These are phyloP conservation scores for Limnephilus marmoratus DNA, from an alignment of 2,888 invertebrate genomes.

Conservation along the genomic window DNA sequence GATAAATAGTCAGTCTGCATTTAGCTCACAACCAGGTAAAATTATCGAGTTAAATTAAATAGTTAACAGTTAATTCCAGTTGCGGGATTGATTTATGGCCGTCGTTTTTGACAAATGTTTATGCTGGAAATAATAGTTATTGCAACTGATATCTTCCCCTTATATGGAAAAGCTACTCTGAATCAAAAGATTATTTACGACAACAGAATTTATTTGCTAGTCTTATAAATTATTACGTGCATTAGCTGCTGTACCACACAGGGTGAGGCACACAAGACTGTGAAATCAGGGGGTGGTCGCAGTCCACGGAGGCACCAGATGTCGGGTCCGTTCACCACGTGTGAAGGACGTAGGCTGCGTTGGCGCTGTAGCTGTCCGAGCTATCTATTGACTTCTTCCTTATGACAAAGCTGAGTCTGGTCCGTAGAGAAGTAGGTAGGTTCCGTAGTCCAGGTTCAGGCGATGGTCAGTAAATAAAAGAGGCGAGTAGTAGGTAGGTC, in stretches of 20 bases:
- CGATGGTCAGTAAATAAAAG: too few relatives aligned
- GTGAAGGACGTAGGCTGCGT: too few relatives aligned
- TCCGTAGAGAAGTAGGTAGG: too few relatives aligned
- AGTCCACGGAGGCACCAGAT: too few relatives aligned
- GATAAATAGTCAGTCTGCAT: background rate
- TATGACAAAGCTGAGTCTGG: too few relatives aligned
- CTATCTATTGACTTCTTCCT: too few relatives aligned
- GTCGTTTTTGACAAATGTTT: background rate
- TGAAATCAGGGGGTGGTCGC: too few relatives aligned
- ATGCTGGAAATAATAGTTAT: background rate
- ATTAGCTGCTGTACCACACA: background rate
- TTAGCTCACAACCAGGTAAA: background rate
- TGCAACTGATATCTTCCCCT: background rate
- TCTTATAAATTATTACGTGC: background rate
- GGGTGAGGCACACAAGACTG: too few relatives aligned
- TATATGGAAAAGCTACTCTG: background rate
- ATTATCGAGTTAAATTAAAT: background rate
- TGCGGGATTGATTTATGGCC: background rate
- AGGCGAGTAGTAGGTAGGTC: too few relatives aligned
- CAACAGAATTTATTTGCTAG: background rate
- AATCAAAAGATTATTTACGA: background rate
- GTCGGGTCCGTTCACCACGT: too few relatives aligned
- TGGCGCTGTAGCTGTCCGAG: too few relatives aligned
- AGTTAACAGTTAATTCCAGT: background rate
- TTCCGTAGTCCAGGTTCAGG: too few relatives aligned